A percentile compares a stretch with the other conserved stretches of the same genome.
Conservation (phyloP, 2,797 vertebrate genomes). For the Sebastes vulpes region DNA sequence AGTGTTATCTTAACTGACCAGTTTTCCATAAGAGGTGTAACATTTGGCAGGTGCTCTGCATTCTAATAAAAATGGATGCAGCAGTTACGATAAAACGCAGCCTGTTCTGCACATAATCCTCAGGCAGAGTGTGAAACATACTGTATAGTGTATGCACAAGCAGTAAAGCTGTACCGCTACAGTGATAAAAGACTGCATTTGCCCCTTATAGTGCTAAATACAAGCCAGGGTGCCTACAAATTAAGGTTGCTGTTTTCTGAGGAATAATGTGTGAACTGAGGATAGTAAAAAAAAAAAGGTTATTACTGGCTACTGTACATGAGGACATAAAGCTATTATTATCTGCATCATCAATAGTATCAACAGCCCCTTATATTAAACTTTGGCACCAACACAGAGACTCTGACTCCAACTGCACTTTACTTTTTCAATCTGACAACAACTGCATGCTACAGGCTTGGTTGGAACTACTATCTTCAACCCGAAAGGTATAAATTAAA, state of each 20-base stretch:
- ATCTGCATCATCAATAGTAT: conserved; percentile 9
- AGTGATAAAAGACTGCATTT: conserved; percentile 58
- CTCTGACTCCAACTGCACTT: neutral
- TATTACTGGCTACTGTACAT: neutral
- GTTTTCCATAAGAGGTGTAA: conserved; percentile 67
- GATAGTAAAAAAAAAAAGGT: neutral
- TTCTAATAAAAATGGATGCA: conserved; percentile 73
- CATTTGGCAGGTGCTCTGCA: conserved; percentile 61
- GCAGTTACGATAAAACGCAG: conserved; percentile 63
- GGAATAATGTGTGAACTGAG: conserved; percentile 13
- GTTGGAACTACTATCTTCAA: conserved; percentile 25
- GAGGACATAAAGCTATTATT: conserved; percentile 35
- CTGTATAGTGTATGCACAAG: conserved; percentile 45
- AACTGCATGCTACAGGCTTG: neutral
- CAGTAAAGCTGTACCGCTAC: conserved; percentile 47
- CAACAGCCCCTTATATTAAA: neutral
- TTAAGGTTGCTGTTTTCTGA: conserved; percentile 24
- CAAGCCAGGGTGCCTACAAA: conserved; percentile 21
- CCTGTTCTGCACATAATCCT: conserved; percentile 60
- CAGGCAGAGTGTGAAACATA: conserved; percentile 45
- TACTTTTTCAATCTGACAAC: neutral
- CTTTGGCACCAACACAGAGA: conserved; percentile 11
- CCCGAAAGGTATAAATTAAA: conserved; percentile 34
- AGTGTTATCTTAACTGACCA: conserved; percentile 67
- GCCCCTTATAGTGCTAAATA: conserved; percentile 14